These are phyloP conservation scores for Eristalis intricaria DNA, from an alignment of 2,888 invertebrate species.

Conservation along the genomic window DNA sequence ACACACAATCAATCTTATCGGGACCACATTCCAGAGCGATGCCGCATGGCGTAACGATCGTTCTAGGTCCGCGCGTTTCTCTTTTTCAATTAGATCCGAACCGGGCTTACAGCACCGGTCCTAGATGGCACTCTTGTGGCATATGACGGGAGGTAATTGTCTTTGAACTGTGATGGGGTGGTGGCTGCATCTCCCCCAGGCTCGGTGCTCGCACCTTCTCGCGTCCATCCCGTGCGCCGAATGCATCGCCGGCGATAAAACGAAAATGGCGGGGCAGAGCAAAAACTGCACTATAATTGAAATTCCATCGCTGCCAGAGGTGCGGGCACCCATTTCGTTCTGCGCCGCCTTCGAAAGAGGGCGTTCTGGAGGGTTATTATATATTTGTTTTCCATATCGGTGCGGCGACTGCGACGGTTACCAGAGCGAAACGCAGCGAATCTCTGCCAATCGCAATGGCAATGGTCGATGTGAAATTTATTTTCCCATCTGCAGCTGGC, in stretches of 20 bases:
- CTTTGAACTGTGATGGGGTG: constrained; percentile 3
- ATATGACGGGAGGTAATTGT: constrained; percentile 1
- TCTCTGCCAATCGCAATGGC: constrained; percentile 31
- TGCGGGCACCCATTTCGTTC: constrained; percentile 44
- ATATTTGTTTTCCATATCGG: constrained; percentile 34
- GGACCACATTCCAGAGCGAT: constrained; percentile 54
- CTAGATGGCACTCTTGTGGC: constrained; percentile 6
- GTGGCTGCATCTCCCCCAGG: background rate
- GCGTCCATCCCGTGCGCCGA: constrained; percentile 14
- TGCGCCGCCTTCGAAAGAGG: constrained; percentile 17
- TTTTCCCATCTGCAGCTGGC: background rate
- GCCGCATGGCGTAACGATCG: constrained; percentile 19
- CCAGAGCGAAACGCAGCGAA: constrained; percentile 16
- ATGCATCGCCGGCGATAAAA: constrained; percentile 20
- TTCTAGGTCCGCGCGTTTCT: background rate
- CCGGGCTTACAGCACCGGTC: background rate
- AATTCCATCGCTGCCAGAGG: constrained; percentile 50
- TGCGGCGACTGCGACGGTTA: background rate
- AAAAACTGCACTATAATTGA: constrained; percentile 50
- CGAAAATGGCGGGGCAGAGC: background rate
- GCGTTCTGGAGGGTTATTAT: constrained; percentile 49
- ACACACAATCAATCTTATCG: constrained; percentile 60
- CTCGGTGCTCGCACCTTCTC: constrained; percentile 38
- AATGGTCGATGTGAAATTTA: constrained; percentile 38
- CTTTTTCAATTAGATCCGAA: background rate